A percentile compares a stretch with the other conserved stretches of the same genome.
phyloP scores from a whole-genome alignment of 2,888 invertebrate genomes.

The Linyphia triangularis region DNA sequence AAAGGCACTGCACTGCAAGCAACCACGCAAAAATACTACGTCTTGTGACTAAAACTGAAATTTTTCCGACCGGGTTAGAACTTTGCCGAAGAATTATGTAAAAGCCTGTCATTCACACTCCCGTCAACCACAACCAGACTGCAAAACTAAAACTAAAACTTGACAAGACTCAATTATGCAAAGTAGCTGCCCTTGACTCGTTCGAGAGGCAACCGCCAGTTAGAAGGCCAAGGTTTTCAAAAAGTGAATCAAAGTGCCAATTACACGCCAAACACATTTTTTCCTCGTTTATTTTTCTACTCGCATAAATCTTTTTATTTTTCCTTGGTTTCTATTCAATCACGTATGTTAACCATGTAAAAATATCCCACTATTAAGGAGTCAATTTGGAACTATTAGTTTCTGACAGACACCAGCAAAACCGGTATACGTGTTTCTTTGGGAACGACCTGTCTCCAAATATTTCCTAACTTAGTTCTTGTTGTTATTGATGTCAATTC shows the following conservation, averaged over 20 bases:
- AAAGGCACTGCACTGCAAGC: no score
- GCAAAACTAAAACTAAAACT: conserved; percentile 4
- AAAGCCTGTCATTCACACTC: conserved; percentile 15
- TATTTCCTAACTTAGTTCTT: conserved; percentile 53
- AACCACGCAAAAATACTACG: no score
- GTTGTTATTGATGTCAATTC: background rate
- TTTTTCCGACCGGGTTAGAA: no score
- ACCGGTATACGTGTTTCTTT: conserved; percentile 42
- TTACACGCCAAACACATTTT: conserved; percentile 47
- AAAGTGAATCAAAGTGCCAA: conserved; percentile 66
- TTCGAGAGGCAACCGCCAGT: conserved; percentile 3
- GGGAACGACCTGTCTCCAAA: conserved; percentile 53
- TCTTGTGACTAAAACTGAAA: no score
- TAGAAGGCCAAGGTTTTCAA: conserved; percentile 53
- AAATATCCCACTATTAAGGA: conserved; percentile 66
- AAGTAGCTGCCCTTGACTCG: conserved; percentile 66
- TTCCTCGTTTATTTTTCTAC: conserved; percentile 29
- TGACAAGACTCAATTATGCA: conserved; percentile 68
- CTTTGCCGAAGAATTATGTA: background rate
- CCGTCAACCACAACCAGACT: conserved; percentile 9
- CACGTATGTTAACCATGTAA: conserved; percentile 51
- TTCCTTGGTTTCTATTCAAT: conserved; percentile 5
- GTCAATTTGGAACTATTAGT: conserved; percentile 71
- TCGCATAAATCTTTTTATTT: conserved; percentile 2
- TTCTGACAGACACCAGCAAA: conserved; percentile 24